phyloP scores from a whole-genome alignment of 2,888 invertebrate genomes.

The Periphyllus acericola region DNA sequence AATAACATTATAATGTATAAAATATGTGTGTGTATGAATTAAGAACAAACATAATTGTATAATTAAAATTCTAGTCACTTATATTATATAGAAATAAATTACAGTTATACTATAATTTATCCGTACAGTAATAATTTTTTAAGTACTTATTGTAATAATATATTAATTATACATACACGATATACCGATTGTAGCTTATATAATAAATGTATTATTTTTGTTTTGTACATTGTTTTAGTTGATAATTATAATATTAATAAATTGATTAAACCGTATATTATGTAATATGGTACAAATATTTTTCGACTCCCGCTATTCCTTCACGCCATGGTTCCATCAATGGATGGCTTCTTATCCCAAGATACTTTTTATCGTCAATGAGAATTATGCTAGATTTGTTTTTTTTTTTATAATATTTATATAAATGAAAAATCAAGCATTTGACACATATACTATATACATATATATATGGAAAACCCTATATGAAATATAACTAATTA shows the following conservation, averaged over 20 bases:
- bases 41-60: conserved; percentile 6
- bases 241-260: conserved; percentile 6
- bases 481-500: too few relatives aligned
- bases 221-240: conserved; percentile 35
- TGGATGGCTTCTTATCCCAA: too few relatives aligned
- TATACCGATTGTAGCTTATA: conserved; percentile 1
- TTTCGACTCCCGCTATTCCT: background rate
- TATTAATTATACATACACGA: background rate
- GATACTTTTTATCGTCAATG: too few relatives aligned
- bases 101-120: conserved; percentile 8
- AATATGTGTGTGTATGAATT: background rate
- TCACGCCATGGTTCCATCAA: background rate
- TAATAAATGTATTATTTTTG: conserved; percentile 5
- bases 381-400: too few relatives aligned
- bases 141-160: conserved; percentile 10
- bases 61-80: conserved; percentile 47
- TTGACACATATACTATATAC: too few relatives aligned
- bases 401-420: too few relatives aligned
- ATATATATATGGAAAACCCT: too few relatives aligned
- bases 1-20: background rate
- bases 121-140: conserved; percentile 27
- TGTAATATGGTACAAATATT: background rate
- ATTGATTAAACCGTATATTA: background rate
- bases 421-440: too few relatives aligned
- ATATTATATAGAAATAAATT: background rate